Conservation (phyloP, 2,888 invertebrate genomes). For the Lasioglossum leucozonium region DNA sequence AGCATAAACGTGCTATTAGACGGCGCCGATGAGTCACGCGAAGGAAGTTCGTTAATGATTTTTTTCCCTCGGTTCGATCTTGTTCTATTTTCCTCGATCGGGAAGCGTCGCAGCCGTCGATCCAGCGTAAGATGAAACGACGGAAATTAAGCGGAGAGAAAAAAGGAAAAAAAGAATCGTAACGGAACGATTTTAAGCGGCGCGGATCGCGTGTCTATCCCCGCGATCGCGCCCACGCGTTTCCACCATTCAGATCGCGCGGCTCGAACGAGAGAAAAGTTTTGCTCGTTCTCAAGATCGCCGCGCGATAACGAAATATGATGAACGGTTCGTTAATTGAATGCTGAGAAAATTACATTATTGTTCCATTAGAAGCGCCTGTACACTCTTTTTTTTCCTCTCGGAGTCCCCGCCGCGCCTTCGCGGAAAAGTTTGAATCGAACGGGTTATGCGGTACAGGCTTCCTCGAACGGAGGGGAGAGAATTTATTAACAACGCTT, state of each 20-base stretch:
- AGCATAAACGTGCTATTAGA: not conserved
- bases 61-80: conserved; percentile 17
- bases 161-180: conserved; percentile 15
- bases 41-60: conserved; percentile 76
- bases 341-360: conserved; percentile 62
- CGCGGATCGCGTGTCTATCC: conserved; percentile 49
- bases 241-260: conserved; percentile 37
- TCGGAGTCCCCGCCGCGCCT: not conserved
- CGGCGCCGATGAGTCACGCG: conserved; percentile 76
- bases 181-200: conserved; percentile 47
- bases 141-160: conserved; percentile 46
- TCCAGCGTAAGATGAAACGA: conserved; percentile 80
- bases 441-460: not conserved
- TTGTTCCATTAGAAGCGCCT: conserved; percentile 47
- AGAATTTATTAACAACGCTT: not conserved
- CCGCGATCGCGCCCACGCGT: conserved; percentile 23
- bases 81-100: conserved; percentile 23
- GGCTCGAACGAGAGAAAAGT: conserved; percentile 39
- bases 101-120: conserved; percentile 52
- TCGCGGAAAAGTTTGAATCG: not conserved
- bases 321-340: conserved; percentile 64
- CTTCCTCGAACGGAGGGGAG: not conserved
- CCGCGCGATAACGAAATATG: conserved; percentile 48
- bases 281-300: conserved; percentile 52
- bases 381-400: not conserved